phyloP scores from a whole-genome alignment of 2,797 vertebrate species.

The Esox lucius region DNA sequence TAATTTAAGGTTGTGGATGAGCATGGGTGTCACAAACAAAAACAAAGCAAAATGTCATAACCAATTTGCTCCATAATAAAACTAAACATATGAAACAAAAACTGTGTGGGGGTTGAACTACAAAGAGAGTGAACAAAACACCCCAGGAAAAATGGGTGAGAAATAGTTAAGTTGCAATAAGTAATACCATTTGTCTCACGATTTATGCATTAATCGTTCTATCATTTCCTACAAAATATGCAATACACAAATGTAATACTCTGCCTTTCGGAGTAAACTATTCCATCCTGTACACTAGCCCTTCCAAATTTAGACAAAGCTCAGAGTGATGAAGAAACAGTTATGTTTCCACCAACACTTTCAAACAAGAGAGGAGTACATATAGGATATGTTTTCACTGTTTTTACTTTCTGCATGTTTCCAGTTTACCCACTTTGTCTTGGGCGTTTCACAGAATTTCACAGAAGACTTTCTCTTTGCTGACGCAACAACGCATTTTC shows the following conservation, averaged over 20 bases:
- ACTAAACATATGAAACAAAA: too few relatives aligned
- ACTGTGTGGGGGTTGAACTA: too few relatives aligned
- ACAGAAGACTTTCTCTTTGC: neutral
- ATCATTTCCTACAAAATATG: neutral
- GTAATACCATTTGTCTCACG: neutral
- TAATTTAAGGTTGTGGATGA: too few relatives aligned
- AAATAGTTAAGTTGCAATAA: neutral
- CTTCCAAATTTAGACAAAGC: neutral
- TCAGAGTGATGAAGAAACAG: neutral
- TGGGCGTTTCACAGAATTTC: slow-evolving; percentile 6
- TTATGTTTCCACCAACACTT: neutral
- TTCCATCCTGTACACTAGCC: neutral
- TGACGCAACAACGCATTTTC: neutral
- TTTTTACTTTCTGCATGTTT: neutral
- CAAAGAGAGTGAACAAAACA: too few relatives aligned
- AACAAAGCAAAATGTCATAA: too few relatives aligned
- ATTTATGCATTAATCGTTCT: neutral
- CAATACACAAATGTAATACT: neutral
- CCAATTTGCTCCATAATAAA: too few relatives aligned
- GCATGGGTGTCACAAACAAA: too few relatives aligned
- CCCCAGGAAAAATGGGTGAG: neutral
- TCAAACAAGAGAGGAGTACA: neutral
- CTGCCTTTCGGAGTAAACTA: neutral
- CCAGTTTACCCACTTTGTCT: neutral
- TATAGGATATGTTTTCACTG: neutral